Conservation (phyloP, 2,888 invertebrate species). For the Sclerodermus sp. region DNA sequence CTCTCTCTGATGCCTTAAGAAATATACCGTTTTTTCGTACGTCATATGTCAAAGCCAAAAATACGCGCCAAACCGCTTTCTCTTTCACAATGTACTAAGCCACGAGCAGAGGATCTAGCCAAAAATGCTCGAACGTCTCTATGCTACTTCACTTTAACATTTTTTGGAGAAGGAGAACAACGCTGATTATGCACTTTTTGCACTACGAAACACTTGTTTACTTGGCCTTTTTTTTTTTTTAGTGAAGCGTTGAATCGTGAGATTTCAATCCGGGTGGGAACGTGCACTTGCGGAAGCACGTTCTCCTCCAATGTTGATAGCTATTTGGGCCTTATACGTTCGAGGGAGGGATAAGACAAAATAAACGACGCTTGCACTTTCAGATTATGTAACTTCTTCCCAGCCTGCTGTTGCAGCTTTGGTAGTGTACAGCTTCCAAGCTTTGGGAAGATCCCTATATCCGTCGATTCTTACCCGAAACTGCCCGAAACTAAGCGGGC, state of each 20-base stretch:
- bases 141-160: constrained; percentile 3
- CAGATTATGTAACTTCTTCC: constrained; percentile 29
- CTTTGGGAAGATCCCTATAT: constrained; percentile 35
- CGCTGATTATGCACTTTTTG: not conserved
- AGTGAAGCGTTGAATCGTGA: not conserved
- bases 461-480: constrained; percentile 46
- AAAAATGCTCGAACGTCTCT: too few species aligned
- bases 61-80: constrained; percentile 29
- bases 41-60: not conserved
- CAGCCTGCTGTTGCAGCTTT: constrained; percentile 12
- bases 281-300: not conserved
- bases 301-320: constrained; percentile 18
- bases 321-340: constrained; percentile 19
- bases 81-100: constrained; percentile 1
- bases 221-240: too few species aligned
- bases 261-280: constrained; percentile 5
- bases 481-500: constrained; percentile 47
- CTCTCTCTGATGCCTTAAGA: too few species aligned
- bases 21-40: not conserved
- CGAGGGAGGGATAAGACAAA: constrained; percentile 7
- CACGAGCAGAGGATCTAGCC: too few species aligned
- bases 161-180: not conserved
- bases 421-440: constrained; percentile 15
- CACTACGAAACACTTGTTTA: too few species aligned
- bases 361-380: constrained; percentile 10